phyloP scores from a whole-genome alignment of 2,113 vertebrate species.

The Anas platyrhynchos region DNA sequence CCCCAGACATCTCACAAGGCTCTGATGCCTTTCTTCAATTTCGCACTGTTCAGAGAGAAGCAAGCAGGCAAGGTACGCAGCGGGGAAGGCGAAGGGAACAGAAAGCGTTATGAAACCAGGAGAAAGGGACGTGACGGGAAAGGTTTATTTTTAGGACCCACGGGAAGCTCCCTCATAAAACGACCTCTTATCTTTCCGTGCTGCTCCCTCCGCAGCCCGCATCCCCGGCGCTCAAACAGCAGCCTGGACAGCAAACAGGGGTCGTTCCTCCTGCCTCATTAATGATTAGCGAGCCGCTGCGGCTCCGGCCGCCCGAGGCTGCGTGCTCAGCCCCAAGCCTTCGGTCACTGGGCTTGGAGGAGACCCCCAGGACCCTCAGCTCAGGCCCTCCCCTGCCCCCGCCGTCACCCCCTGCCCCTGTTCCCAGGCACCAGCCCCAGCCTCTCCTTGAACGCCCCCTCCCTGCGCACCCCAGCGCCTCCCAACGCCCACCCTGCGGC shows the following conservation, averaged over 20 bases:
- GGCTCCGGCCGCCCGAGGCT: neutral
- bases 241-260: constrained; percentile 24
- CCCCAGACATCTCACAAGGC: neutral
- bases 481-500: too few relatives aligned
- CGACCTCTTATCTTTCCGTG: neutral
- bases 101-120: neutral
- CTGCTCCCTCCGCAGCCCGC: neutral
- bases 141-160: neutral
- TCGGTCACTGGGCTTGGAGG: too few relatives aligned
- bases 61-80: neutral
- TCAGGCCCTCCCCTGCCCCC: too few relatives aligned
- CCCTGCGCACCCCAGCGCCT: too few relatives aligned
- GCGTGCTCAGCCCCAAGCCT: neutral
- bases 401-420: too few relatives aligned
- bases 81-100: neutral
- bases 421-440: too few relatives aligned
- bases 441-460: too few relatives aligned
- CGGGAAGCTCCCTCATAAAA: neutral
- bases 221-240: neutral
- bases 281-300: constrained; percentile 52
- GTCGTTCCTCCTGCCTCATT: constrained; percentile 19
- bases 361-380: too few relatives aligned
- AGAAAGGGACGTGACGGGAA: neutral
- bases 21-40: neutral
- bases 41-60: neutral